Conservation (phyloP, 2,797 vertebrate species). For the Notamacropus eugenii region DNA sequence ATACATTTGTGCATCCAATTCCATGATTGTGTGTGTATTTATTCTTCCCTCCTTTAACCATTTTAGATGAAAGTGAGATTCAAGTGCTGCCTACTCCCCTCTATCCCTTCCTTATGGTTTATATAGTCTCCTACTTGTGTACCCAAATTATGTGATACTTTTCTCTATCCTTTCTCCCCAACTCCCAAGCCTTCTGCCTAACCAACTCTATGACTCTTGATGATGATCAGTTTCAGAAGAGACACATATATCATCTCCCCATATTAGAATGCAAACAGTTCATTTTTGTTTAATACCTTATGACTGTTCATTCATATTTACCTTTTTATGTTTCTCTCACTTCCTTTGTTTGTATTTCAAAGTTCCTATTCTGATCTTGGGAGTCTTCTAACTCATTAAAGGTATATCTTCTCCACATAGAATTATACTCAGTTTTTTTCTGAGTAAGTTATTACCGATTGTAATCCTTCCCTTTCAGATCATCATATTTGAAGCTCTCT, state of each 20-base stretch:
- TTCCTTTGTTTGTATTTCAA: neutral
- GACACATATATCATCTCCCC: neutral
- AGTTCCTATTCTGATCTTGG: too few relatives aligned
- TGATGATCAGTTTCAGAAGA: neutral
- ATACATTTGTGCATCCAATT: neutral
- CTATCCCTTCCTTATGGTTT: neutral
- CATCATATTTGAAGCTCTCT: neutral
- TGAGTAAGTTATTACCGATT: neutral
- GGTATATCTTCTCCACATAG: too few relatives aligned
- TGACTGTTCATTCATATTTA: neutral
- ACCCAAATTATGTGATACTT: neutral
- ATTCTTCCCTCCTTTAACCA: neutral
- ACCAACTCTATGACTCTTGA: neutral
- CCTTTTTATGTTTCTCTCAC: neutral
- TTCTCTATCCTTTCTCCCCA: neutral
- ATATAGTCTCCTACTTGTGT: neutral
- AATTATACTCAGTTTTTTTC: neutral
- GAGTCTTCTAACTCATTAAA: neutral
- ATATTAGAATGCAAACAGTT: too few relatives aligned
- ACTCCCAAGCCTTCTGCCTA: too few relatives aligned
- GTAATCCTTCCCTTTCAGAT: neutral
- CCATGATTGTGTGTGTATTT: neutral
- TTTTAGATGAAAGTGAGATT: neutral
- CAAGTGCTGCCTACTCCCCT: neutral
- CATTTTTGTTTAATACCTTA: too few relatives aligned